Conservation (phyloP, 2,797 vertebrate species). For the Gymnoscopelus microlampas region DNA sequence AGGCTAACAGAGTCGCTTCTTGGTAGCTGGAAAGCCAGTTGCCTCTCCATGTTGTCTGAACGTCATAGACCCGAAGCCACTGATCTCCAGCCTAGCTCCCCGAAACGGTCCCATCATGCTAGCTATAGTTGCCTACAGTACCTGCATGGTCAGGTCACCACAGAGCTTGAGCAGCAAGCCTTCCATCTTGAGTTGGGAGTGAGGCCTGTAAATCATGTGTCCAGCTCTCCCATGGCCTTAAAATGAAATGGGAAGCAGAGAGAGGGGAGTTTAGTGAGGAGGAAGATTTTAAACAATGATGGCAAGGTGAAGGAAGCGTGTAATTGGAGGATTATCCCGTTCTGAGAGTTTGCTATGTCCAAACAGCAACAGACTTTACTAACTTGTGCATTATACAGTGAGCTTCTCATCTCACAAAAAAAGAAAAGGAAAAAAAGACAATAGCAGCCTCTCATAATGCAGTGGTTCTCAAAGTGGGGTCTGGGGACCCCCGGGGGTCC, state of each 20-base stretch:
- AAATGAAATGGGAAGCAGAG: conserved; percentile 30
- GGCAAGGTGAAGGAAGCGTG: not conserved
- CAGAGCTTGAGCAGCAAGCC: conserved; percentile 45
- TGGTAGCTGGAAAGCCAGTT: conserved; percentile 10
- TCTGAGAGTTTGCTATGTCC: conserved; percentile 27
- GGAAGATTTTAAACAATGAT: conserved; percentile 1
- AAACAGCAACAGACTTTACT: conserved; percentile 26
- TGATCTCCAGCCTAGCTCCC: not conserved
- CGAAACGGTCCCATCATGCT: too few species aligned
- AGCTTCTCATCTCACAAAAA: conserved; percentile 44
- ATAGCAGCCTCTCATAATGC: not conserved
- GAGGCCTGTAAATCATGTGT: conserved; percentile 45
- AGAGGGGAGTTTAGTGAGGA: conserved; percentile 31
- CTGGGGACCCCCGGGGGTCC: too few species aligned
- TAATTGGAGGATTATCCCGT: conserved; percentile 25
- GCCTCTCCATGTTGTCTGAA: not conserved
- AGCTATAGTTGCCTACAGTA: conserved; percentile 25
- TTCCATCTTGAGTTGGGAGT: conserved; percentile 47
- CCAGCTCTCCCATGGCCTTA: conserved; percentile 64
- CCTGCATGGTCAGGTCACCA: conserved; percentile 39
- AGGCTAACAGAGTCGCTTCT: conserved; percentile 39
- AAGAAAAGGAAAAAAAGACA: not conserved
- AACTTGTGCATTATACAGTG: conserved; percentile 43
- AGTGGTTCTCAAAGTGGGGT: too few species aligned
- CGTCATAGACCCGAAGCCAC: not conserved